Percentiles rank a stretch among this genome's conserved stretches.
phyloP scores from a whole-genome alignment of 2,888 invertebrate genomes.

The Oscheius sp. region DNA sequence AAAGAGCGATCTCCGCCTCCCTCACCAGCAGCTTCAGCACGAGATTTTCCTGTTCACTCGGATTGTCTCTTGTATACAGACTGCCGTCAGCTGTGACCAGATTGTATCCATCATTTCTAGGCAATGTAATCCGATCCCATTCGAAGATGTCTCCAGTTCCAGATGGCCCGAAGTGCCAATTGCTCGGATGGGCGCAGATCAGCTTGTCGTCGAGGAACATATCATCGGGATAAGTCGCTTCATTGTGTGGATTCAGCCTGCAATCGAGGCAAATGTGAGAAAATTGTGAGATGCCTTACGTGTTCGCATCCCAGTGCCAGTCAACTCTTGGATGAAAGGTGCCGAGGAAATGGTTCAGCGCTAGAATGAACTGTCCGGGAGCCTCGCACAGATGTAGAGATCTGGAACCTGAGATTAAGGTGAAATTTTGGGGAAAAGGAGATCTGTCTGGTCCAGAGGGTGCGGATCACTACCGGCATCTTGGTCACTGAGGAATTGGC shows the following conservation, averaged over 20 bases:
- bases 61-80: slow-evolving; percentile 38
- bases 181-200: slow-evolving; percentile 23
- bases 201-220: slow-evolving; percentile 49
- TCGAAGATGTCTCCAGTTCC: slow-evolving; percentile 47
- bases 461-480: too few species aligned
- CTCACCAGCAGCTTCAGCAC: slow-evolving; percentile 23
- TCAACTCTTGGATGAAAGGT: slow-evolving; percentile 16
- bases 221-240: slow-evolving; percentile 27
- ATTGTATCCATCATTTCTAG: slow-evolving; percentile 33
- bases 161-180: slow-evolving; percentile 43
- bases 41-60: slow-evolving; percentile 34
- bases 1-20: slow-evolving; percentile 20
- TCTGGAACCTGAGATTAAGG: slow-evolving; percentile 25
- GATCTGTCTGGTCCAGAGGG: too few species aligned
- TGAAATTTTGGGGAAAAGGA: too few species aligned
- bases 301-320: slow-evolving; percentile 52
- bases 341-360: slow-evolving; percentile 32
- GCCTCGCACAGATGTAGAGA: slow-evolving; percentile 52
- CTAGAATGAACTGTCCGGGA: slow-evolving; percentile 49
- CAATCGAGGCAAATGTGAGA: neutral
- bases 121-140: neutral
- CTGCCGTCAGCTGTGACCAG: slow-evolving; percentile 56
- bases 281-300: slow-evolving; percentile 29
- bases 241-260: slow-evolving; percentile 49
- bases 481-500: too few species aligned